Evolutionary conservation across 2,797 vertebrate genomes (phyloP).

Genomic region (Channallabes apus): DNA sequence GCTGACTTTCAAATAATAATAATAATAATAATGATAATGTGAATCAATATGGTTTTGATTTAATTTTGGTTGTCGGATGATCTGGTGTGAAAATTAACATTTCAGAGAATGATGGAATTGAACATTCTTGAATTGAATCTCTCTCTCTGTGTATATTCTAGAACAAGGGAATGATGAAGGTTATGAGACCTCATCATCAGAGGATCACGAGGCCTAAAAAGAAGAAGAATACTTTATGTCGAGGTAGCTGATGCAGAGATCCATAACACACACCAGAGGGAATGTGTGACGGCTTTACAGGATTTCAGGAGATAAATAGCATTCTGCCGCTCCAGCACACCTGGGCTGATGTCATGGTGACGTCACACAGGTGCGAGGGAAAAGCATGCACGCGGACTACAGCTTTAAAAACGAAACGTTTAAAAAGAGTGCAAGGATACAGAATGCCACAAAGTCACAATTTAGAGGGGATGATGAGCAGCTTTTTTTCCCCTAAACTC

Average conservation of each 20-base stretch:
- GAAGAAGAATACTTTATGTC: slow-evolving; percentile 83
- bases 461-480: slow-evolving; percentile 71
- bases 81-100: slow-evolving; percentile 61
- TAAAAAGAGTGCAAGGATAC: neutral
- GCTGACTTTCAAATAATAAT: slow-evolving; percentile 60
- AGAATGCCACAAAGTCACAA: slow-evolving; percentile 54
- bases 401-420: neutral
- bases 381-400: slow-evolving; percentile 13
- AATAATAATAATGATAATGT: slow-evolving; percentile 35
- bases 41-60: neutral
- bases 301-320: slow-evolving; percentile 44
- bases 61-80: slow-evolving; percentile 69
- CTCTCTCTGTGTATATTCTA: no score
- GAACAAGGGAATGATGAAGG: neutral
- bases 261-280: slow-evolving; percentile 54
- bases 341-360: neutral
- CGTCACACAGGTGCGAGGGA: neutral
- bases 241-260: slow-evolving; percentile 92
- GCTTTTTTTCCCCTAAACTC: slow-evolving; percentile 72
- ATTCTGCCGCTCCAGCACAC: neutral
- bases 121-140: no score
- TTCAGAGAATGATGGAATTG: neutral
- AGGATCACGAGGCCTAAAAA: slow-evolving; percentile 32
- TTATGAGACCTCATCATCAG: no score
- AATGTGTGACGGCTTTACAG: slow-evolving; percentile 39